Base-by-base conservation (phyloP, 2,888 invertebrate genomes). In the Clusia tigrina region DNA sequence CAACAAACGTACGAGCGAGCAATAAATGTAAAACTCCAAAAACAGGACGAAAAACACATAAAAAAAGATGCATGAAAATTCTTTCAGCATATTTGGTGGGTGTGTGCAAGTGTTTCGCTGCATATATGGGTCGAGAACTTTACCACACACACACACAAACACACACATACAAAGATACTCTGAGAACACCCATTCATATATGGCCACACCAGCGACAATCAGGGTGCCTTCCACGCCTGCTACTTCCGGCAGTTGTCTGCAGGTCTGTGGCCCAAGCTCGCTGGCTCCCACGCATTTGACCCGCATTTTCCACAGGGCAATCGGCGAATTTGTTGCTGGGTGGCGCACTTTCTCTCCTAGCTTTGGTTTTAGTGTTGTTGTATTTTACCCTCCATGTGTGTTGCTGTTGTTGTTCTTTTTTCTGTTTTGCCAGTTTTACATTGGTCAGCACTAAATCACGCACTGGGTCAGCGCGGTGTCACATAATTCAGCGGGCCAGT, bases 401-500 rank as follows among this genome's bases (percentile, higher is more conserved):
- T 32, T 6, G 32, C 6, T 12, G 32, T 32, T 32, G 5, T 48
- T 48, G 2, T 48, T 18, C 20, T 48, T 48, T 15, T 18, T 48
- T 6, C 22, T 48, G 42, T 42, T n/a, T 42, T 42, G 48, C 15
- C 6, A 2, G 2, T 48, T 3, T 48, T 48, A 5, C n/a, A n/a
- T 48, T 48, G 48, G 20, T 22, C 48, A 22, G 20, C 22, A 48
- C 20, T 48, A 48, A 48, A 48, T 48, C 48, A 48, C 48, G 15
- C 48, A 48, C 48, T 48, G 48, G 48, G 48, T 48, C 48, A 48
- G 20, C 48, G 22, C 5, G 22, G 5, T 22, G 48, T 5, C 48
- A 6, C 5, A 20, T 48, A 48, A 48, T 48, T 48, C 48, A 48
- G 15, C 6, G 5, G 48, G 20, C 2, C 48, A 48, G 48, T 18